These are phyloP conservation scores for Malthinus seriepunctatus DNA, from an alignment of 2,888 invertebrate species.

Conservation along the genomic window DNA sequence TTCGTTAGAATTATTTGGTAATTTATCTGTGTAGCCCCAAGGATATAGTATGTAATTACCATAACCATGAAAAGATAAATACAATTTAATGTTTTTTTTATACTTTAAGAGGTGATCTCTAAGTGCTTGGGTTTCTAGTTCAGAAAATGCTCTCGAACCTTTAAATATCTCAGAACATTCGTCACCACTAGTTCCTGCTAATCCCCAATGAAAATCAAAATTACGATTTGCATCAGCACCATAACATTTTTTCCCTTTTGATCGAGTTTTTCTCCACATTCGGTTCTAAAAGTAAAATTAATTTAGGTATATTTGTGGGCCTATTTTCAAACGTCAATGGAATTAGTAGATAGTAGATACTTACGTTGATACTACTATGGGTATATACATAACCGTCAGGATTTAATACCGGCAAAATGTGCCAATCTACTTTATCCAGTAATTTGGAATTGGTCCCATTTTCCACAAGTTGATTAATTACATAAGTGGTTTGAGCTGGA, in stretches of 20 bases:
- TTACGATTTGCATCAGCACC: constrained; percentile 80
- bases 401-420: constrained; percentile 68
- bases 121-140: constrained; percentile 62
- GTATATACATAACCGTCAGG: constrained; percentile 74
- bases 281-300: constrained; percentile 56
- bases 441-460: constrained; percentile 61
- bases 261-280: constrained; percentile 73
- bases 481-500: constrained; percentile 65
- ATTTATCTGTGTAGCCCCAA: constrained; percentile 65
- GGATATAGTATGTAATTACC: constrained; percentile 71
- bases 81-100: constrained; percentile 63
- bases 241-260: constrained; percentile 57
- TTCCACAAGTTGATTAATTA: constrained; percentile 66
- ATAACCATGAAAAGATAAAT: constrained; percentile 75
- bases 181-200: constrained; percentile 39
- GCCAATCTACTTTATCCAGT: constrained; percentile 66
- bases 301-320: too few species aligned
- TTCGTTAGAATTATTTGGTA: constrained; percentile 57
- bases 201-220: constrained; percentile 72
- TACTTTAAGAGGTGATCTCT: constrained; percentile 60
- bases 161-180: constrained; percentile 52
- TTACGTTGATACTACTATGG: too few species aligned
- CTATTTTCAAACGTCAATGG: too few species aligned
- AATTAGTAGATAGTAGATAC: too few species aligned
- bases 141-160: constrained; percentile 55